These are phyloP conservation scores for Lutjanus erythropterus DNA, from an alignment of 2,113 vertebrate genomes.

Conservation along the genomic window DNA sequence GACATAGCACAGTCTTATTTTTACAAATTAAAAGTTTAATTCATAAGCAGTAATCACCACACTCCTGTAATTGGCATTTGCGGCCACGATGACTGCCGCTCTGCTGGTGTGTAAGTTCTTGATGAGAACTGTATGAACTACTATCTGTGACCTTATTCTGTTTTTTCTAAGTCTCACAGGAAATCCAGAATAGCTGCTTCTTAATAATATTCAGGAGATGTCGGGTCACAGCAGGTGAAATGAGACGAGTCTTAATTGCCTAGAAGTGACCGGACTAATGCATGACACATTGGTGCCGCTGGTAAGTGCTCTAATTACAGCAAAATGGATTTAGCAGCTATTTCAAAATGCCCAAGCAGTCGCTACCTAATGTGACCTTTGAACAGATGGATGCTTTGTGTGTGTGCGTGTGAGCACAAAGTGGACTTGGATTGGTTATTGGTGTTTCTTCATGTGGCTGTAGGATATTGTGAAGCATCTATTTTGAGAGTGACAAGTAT, in stretches of 20 bases:
- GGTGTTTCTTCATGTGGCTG: constrained; percentile 26
- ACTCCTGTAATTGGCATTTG: not conserved
- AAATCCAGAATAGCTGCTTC: constrained; percentile 47
- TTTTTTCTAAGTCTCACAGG: constrained; percentile 21
- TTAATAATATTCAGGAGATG: constrained; percentile 41
- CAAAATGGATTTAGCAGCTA: constrained; percentile 62
- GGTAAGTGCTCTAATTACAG: constrained; percentile 44
- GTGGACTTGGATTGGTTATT: not conserved
- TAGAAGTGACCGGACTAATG: constrained; percentile 41
- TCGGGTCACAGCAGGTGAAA: constrained; percentile 49
- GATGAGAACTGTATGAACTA: constrained; percentile 3
- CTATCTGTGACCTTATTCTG: constrained; percentile 23
- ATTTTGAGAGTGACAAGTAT: constrained; percentile 36
- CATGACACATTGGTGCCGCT: constrained; percentile 19
- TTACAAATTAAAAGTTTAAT: not conserved
- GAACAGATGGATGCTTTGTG: constrained; percentile 16
- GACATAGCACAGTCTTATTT: not conserved
- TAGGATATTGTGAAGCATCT: constrained; percentile 20
- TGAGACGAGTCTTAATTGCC: constrained; percentile 40
- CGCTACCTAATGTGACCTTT: constrained; percentile 35
- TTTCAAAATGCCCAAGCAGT: constrained; percentile 41
- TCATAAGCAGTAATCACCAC: not conserved
- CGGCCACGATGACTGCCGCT: not conserved
- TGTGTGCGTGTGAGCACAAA: not conserved
- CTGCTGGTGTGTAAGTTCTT: not conserved